Conservation (phyloP, 1,140 invertebrate species). For the Caenorhabditis briggsae region DNA sequence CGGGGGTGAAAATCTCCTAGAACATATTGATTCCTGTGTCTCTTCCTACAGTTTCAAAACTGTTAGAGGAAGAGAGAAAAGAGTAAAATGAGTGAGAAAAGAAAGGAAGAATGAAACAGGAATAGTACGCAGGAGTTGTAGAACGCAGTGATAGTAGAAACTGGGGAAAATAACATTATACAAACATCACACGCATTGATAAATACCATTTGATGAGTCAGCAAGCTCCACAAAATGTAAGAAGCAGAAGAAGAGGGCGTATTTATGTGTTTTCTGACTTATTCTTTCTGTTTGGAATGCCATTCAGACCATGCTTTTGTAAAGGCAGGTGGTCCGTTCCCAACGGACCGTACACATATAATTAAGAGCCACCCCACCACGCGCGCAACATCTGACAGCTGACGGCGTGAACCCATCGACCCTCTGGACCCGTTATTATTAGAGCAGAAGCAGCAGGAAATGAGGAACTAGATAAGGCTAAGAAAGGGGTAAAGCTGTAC, state of each 20-base stretch:
- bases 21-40: conserved; percentile 12
- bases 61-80: background rate
- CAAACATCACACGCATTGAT: conserved; percentile 30
- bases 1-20: background rate
- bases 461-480: background rate
- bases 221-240: background rate
- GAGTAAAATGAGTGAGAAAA: conserved; percentile 17
- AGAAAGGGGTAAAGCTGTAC: background rate
- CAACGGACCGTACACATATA: conserved; percentile 39
- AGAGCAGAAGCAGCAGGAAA: conserved; percentile 18
- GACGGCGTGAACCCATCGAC: conserved; percentile 43
- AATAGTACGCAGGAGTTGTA: background rate
- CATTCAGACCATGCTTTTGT: background rate
- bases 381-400: conserved; percentile 45
- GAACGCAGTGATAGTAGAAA: background rate
- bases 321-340: conserved; percentile 35
- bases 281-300: background rate
- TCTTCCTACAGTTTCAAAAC: conserved; percentile 21
- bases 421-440: conserved; percentile 27
- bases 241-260: too few relatives aligned
- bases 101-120: background rate
- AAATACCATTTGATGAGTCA: conserved; percentile 25
- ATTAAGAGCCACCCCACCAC: background rate
- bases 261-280: conserved; percentile 11
- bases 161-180: conserved; percentile 22